Base-by-base conservation (phyloP, 2,113 vertebrate genomes). In the Lutjanus erythropterus region DNA sequence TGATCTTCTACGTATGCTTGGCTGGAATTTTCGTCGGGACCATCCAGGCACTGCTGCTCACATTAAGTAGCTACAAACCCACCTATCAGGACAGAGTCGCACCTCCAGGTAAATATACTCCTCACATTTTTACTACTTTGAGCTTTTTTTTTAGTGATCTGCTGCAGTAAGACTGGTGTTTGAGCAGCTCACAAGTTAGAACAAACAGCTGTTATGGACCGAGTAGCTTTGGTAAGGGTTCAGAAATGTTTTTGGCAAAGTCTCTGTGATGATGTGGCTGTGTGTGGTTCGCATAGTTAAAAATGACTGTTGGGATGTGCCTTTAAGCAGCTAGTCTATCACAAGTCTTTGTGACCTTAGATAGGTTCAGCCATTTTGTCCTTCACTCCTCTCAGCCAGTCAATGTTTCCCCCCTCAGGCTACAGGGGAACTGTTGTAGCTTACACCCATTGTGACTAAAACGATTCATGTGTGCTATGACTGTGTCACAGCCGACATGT, bases 11-110 rank as follows among this genome's bases (percentile, higher is more conserved):
- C 0, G 97, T 97, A 55, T 99, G 97, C 93, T 95, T 99, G 95
- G 98, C 98, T 73, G 98, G 97, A 71, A 99, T 99, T 90, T 99
- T 99, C 91, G 94, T 99, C 2, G 98, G 98, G 87, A 99, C 98
- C 94, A 99, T 99, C 90, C 97, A 99, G 85, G 98, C 97, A 25
- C 87, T 99, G 96, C 94, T 99, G 91, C 94, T 99, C n/a, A 99
- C 98, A 8, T 85, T 99, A 88, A 97, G 96, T 27, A 95, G 96
- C 74, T 96, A 96, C 90, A 96, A 97, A 87, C 98, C 98, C 85
- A 99, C 97, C 50, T 98, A 99, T 86, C 98, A 99, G 95, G 98
- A 99, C 95, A 95, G 98, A 78, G 97, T 99, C 55, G 98, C 97
- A 75, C 98, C 98, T 15, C 98, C 98, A 97, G 98, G 98, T 99